Evolutionary conservation across 2,797 vertebrate species (phyloP).

Genomic region (Gymnodraco acuticeps): DNA sequence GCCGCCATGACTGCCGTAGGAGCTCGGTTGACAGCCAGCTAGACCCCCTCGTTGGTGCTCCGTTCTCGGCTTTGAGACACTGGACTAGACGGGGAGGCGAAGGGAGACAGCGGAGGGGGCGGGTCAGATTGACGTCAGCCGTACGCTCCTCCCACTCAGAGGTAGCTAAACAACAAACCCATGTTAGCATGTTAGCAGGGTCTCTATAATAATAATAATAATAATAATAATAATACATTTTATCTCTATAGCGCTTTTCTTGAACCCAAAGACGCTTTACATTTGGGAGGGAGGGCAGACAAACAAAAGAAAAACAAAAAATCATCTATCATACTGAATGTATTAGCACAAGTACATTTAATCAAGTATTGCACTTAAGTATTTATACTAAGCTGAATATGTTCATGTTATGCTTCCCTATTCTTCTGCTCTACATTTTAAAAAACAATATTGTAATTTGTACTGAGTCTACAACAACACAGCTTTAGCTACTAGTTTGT

Average conservation of each 20-base stretch:
- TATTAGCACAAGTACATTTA: background rate
- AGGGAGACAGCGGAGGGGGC: background rate
- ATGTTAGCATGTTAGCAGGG: background rate
- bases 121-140: fast-evolving
- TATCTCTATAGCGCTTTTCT: no score
- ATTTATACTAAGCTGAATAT: background rate
- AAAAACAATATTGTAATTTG: background rate
- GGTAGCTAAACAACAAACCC: constrained; percentile 52
- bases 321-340: background rate
- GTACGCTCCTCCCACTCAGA: constrained; percentile 19
- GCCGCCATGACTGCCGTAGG: constrained; percentile 86
- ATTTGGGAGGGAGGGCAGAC: no score
- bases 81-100: background rate
- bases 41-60: constrained; percentile 1
- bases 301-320: no score
- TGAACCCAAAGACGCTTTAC: no score
- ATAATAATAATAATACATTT: no score
- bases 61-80: constrained; percentile 39
- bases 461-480: no score
- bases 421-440: background rate
- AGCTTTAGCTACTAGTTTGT: background rate
- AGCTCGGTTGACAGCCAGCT: constrained; percentile 24
- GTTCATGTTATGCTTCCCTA: background rate
- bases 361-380: background rate
- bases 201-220: no score